A percentile compares a stretch with the other conserved stretches of the same genome.
Conservation (phyloP, 2,113 vertebrate species). For the Cyanocitta stelleri region DNA sequence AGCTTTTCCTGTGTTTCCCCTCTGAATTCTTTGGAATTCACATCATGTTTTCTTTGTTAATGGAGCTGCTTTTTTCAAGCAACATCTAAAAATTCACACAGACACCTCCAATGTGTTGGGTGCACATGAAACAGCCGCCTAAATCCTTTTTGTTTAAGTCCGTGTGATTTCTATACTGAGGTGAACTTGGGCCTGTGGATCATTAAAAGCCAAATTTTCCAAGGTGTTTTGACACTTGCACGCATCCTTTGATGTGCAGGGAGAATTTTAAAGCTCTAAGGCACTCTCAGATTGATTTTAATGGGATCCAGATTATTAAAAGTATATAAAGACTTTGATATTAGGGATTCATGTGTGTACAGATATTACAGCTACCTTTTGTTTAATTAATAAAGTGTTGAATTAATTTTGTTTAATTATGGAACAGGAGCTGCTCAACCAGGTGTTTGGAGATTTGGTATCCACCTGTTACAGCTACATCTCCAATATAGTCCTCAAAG, state of each 20-base stretch:
- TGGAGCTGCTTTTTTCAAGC: background rate
- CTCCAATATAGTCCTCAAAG: slow-evolving; percentile 76
- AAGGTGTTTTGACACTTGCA: slow-evolving; percentile 26
- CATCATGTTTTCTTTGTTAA: background rate
- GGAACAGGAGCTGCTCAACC: slow-evolving; percentile 73
- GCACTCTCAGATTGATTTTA: slow-evolving; percentile 14
- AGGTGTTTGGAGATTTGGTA: slow-evolving; percentile 83
- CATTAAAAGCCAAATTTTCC: background rate
- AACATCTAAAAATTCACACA: background rate
- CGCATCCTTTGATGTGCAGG: background rate
- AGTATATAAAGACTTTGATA: background rate
- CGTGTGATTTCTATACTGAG: background rate
- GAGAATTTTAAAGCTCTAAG: background rate
- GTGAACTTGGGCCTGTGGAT: background rate
- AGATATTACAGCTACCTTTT: background rate
- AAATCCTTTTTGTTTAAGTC: background rate
- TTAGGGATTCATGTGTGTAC: background rate
- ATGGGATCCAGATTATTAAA: background rate
- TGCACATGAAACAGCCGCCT: background rate
- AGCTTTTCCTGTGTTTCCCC: background rate
- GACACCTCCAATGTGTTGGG: background rate
- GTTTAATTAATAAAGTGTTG: background rate
- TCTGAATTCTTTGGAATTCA: background rate
- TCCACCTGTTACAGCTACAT: slow-evolving; percentile 78
- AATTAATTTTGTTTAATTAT: slow-evolving; percentile 1